Conservation (phyloP, 1,140 invertebrate genomes). For the Pollicipes pollicipes region DNA sequence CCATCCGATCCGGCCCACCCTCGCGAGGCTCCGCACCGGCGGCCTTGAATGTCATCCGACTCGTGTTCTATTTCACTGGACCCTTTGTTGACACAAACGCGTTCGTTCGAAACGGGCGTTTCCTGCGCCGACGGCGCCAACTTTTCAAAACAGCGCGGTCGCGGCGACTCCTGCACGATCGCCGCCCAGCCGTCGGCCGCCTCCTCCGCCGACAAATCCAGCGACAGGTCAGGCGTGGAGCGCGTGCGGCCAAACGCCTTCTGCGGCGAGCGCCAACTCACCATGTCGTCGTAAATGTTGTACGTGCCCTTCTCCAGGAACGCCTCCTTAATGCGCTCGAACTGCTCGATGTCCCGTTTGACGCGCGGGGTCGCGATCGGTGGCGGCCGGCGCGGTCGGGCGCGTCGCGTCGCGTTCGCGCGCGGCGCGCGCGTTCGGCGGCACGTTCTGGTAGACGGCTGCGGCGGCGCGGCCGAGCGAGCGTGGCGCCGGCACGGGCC, state of each 20-base stretch:
- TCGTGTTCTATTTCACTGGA: background rate
- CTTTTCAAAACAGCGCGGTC: too few relatives aligned
- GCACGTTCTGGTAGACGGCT: background rate
- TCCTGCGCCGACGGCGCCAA: too few relatives aligned
- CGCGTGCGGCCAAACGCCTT: too few relatives aligned
- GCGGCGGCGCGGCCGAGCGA: too few relatives aligned
- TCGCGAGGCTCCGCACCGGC: too few relatives aligned
- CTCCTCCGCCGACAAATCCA: background rate
- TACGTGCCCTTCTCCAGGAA: background rate
- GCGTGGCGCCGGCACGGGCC: background rate
- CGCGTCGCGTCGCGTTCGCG: too few relatives aligned
- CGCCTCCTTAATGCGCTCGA: background rate
- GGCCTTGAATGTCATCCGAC: background rate
- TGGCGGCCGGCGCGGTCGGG: too few relatives aligned
- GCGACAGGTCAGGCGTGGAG: background rate
- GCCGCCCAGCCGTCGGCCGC: background rate
- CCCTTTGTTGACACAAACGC: background rate
- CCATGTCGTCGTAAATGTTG: background rate
- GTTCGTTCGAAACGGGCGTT: too few relatives aligned
- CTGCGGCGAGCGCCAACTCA: background rate
- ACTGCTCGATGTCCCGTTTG: background rate
- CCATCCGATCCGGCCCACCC: too few relatives aligned
- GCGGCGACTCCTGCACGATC: too few relatives aligned
- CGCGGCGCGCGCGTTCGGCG: background rate
- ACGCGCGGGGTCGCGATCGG: too few relatives aligned